A percentile compares a stretch with the other conserved stretches of the same genome.
phyloP scores from a whole-genome alignment of 2,888 invertebrate species.

The Yponomeuta cagnagella region DNA sequence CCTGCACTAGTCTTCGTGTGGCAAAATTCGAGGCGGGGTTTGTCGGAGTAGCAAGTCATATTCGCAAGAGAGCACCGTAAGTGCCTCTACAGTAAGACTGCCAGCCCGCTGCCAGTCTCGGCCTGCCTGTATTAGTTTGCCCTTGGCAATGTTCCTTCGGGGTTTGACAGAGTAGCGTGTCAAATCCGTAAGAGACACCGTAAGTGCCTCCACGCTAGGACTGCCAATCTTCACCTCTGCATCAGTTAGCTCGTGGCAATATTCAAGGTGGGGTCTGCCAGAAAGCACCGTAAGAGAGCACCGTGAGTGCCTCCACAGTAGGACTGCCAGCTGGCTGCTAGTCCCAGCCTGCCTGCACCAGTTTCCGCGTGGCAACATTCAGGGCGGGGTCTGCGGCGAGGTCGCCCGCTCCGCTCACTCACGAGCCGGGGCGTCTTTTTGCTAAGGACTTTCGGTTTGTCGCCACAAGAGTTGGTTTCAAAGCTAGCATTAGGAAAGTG shows the following conservation, averaged over 20 bases:
- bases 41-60: too few relatives aligned
- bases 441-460: background rate
- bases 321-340: background rate
- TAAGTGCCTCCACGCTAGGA: too few relatives aligned
- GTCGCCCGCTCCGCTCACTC: slow-evolving; percentile 48
- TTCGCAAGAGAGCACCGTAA: too few relatives aligned
- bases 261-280: too few relatives aligned
- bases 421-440: background rate
- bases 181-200: too few relatives aligned
- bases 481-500: background rate
- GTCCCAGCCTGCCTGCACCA: slow-evolving; percentile 22
- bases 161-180: slow-evolving; percentile 20
- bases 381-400: slow-evolving; percentile 27
- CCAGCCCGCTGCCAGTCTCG: slow-evolving; percentile 16
- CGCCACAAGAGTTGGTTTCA: background rate
- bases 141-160: slow-evolving; percentile 44
- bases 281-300: too few relatives aligned
- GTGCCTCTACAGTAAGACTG: too few relatives aligned
- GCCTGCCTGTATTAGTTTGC: slow-evolving; percentile 29
- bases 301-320: too few relatives aligned
- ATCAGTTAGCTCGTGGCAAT: too few relatives aligned
- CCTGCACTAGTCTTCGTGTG: too few relatives aligned
- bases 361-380: slow-evolving; percentile 46
- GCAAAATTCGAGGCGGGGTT: too few relatives aligned
- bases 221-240: too few relatives aligned